Evolutionary conservation across 1,140 invertebrate species (phyloP), one percentile per base, ranked within the genome.

Genomic region (Calephelis nemesis): DNA sequence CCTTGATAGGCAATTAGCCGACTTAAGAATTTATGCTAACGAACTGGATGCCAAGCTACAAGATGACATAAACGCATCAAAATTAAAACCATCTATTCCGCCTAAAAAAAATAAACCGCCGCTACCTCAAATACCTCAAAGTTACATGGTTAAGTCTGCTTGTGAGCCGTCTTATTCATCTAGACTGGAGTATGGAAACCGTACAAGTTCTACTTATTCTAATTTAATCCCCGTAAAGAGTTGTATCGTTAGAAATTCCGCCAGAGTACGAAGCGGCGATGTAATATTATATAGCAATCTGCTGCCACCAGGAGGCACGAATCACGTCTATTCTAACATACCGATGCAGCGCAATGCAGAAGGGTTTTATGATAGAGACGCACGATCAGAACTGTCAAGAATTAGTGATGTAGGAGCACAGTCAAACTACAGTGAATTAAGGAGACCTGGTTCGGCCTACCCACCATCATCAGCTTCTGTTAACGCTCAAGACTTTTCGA

Each of bases 371-470:
- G 84, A 92, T 65, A 86, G 92, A 68, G 92, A 93, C 82, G 69
- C 87, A 30, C 78, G 82, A 39, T 89, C 84, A 5, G 83, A 88
- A 71, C 69, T 89, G 11, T 88, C 87, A 0, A 81, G 85, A 68
- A 83, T 86, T n/a, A 88, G 85, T 71, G 88, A 90, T 79, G 71
- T 89, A 62, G 85, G 83, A 10, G 87, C 78, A 6, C 87, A 90
- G 47, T 97, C 97, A 0, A 97, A 96, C 77, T 98, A 98, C 80
- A 97, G 96, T 73, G 97, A 97, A 88, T 88, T 97, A 69, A 89
- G 96, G 70, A 93, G 96, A 58, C 93, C 92, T 11, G 83, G 84
- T 0, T 88, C 88, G 7, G 85, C 83, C 8, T 92, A 92, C 73
- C 89, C 88, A 4, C 90, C 88, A 5, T 92, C 91, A 5, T 91